Percentiles rank a stretch among this genome's conserved stretches.
Conservation (phyloP, 2,888 invertebrate genomes). For the Patella caerulea region DNA sequence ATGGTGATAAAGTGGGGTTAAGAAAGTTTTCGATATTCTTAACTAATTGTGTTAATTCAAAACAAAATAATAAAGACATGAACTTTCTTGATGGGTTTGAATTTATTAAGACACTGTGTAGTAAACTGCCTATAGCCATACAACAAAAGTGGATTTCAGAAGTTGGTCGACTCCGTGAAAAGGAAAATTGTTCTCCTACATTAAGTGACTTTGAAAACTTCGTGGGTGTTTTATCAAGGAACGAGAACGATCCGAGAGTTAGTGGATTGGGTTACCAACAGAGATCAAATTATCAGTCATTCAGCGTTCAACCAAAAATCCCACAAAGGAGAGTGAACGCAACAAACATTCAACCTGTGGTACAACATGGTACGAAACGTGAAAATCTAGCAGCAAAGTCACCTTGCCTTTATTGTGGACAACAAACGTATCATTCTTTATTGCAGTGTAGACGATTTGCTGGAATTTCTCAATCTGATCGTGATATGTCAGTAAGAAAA, state of each 20-base stretch:
- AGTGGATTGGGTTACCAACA: neutral
- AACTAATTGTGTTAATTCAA: conserved; percentile 11
- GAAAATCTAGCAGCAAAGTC: neutral
- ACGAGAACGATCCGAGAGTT: neutral
- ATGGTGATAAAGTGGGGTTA: too few relatives aligned
- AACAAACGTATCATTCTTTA: neutral
- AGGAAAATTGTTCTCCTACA: neutral
- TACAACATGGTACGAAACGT: neutral
- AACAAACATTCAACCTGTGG: too few relatives aligned
- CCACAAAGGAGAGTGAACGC: too few relatives aligned
- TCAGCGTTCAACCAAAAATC: neutral
- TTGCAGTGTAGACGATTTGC: neutral
- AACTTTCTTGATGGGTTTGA: neutral
- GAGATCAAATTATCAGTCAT: neutral
- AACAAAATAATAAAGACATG: conserved; percentile 7
- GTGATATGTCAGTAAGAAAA: neutral
- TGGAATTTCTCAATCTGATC: neutral
- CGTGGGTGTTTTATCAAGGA: neutral
- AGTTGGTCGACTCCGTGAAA: neutral
- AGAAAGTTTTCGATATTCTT: too few relatives aligned
- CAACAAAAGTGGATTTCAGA: neutral
- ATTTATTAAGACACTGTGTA: neutral
- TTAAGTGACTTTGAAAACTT: neutral
- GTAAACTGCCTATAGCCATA: neutral
- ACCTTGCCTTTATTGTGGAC: neutral